phyloP scores from a whole-genome alignment of 2,797 vertebrate genomes.

The Tadarida brasiliensis region DNA sequence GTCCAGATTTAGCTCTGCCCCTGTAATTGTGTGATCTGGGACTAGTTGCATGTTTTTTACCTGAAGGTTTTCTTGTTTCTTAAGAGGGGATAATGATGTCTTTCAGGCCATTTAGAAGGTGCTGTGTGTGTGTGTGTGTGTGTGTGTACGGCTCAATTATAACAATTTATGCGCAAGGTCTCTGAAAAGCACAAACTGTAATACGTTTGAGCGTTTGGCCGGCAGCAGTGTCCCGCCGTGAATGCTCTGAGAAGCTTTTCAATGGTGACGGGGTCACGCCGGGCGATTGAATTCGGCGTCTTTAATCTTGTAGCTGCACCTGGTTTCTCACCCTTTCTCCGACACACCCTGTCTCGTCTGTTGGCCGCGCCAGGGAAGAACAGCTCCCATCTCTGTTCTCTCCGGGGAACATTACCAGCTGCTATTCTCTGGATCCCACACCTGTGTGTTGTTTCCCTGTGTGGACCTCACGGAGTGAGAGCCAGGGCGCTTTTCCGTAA shows the following conservation, averaged over 20 bases:
- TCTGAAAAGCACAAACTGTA: neutral
- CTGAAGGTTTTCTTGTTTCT: neutral
- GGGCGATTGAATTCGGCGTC: neutral
- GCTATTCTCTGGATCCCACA: neutral
- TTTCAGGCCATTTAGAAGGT: neutral
- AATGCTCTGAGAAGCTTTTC: neutral
- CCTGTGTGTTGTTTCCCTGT: neutral
- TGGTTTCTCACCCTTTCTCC: neutral
- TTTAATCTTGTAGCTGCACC: neutral
- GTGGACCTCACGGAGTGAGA: neutral
- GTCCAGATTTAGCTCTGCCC: neutral
- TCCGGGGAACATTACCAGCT: neutral
- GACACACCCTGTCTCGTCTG: neutral
- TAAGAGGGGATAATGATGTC: neutral
- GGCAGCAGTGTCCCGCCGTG: neutral
- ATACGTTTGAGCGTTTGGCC: neutral
- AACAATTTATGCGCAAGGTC: neutral
- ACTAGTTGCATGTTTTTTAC: neutral
- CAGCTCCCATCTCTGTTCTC: neutral
- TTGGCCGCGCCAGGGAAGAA: neutral
- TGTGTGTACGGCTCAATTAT: neutral
- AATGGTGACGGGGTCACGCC: neutral
- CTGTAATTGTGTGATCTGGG: neutral
- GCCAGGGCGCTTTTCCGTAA: neutral
- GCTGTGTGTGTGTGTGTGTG: neutral